Evolutionary conservation across 1,140 invertebrate genomes (phyloP).

Genomic region (Papilio machaon): DNA sequence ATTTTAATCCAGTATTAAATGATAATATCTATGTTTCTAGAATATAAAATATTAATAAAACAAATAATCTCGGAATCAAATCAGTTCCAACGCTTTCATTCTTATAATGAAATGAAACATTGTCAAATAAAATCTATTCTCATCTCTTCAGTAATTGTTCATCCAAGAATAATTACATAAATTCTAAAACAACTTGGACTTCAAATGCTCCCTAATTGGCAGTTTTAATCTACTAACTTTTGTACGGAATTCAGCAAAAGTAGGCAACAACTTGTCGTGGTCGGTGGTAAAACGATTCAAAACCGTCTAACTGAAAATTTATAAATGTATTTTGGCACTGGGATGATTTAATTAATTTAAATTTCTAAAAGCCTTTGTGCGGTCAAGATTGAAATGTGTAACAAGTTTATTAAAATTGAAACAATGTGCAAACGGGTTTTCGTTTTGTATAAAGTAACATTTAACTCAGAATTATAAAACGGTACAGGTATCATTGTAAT

Average conservation of each 20-base stretch:
- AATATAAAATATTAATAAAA: neutral
- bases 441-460: conserved; percentile 41
- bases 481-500: neutral
- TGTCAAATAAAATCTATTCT: conserved; percentile 60
- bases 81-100: neutral
- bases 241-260: conserved; percentile 75
- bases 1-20: neutral
- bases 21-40: neutral
- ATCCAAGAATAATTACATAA: conserved; percentile 78
- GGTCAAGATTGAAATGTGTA: conserved; percentile 42
- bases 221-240: conserved; percentile 81
- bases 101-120: conserved; percentile 51
- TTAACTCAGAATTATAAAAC: neutral
- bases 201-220: conserved; percentile 80
- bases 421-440: conserved; percentile 32
- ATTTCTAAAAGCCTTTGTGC: conserved; percentile 51
- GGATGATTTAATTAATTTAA: conserved; percentile 59
- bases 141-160: conserved; percentile 70
- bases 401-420: conserved; percentile 35
- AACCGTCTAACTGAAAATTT: conserved; percentile 75
- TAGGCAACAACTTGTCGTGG: conserved; percentile 78
- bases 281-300: conserved; percentile 72
- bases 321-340: conserved; percentile 71
- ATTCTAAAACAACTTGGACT: conserved; percentile 79
- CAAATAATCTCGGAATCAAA: neutral